Evolutionary conservation across 1,140 invertebrate genomes (phyloP), one percentile per base, ranked within the genome.

Genomic region (Capitella teleta): DNA sequence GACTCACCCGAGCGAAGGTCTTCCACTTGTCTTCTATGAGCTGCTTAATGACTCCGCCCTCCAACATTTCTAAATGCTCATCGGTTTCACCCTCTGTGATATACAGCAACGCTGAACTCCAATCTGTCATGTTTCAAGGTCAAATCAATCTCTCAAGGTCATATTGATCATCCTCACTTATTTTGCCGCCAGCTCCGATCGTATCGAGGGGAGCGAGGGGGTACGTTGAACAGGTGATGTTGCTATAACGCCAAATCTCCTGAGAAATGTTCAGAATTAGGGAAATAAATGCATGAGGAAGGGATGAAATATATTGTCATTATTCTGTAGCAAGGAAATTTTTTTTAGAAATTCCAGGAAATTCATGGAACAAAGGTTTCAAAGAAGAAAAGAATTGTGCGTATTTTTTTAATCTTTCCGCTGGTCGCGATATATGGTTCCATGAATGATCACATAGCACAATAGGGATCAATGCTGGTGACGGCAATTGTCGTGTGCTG

Each of bases 11-110:
- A 26, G 91, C 95, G 78, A 95, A 98, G 2, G 91, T 94, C 72
- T 97, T 97, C 95, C 95, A 98, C 74, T 98, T 98, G 74, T 98
- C 94, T 74, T 96, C 92, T 14, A 98, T 76, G 42, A 98, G 73
- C 62, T 91, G 80, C 68, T 96, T 88, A 67, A 98, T 96, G 43
- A 98, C 96, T 30, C 94, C 93, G 41, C 91, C 92, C 61, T 97
- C 92, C 54, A 98, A 75, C 94, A 98, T 98, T 65, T 97, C 90
- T 67, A 98, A 79, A 80, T 98, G 95, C 60, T 94, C 93, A 61
- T 94, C 86, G 68, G 95, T 96, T 25, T 68, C 72, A 51, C 94
- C 94, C 66, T 96, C 94, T 28, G 98, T 78, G 59, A 98, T 97
- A 51, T 97, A 96, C 72, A 97, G 96, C 23, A 98, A 74, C 1